phyloP scores from a whole-genome alignment of 1,140 invertebrate species.

The Nilaparvata lugens region DNA sequence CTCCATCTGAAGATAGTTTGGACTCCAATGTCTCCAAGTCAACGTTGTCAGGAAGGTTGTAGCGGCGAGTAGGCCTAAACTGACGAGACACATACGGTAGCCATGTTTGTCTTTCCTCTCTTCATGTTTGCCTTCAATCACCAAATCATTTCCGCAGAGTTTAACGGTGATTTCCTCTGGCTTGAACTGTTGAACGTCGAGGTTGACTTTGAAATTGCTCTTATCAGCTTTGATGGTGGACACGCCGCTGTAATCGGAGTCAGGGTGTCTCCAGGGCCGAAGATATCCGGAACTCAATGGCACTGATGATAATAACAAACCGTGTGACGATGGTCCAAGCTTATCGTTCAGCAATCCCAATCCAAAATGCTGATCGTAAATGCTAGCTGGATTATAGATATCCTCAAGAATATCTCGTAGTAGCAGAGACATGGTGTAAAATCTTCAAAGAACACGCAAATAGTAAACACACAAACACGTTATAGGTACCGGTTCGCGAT shows the following conservation, averaged over 20 bases:
- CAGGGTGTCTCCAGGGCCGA: too few relatives aligned
- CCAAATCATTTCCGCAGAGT: constrained; percentile 47
- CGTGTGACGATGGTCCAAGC: too few relatives aligned
- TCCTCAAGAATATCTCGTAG: too few relatives aligned
- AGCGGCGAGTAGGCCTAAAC: constrained; percentile 46
- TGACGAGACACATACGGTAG: constrained; percentile 43
- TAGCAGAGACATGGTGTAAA: too few relatives aligned
- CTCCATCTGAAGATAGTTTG: constrained; percentile 48
- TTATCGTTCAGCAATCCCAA: too few relatives aligned
- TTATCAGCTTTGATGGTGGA: constrained; percentile 18
- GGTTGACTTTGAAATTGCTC: constrained; percentile 37
- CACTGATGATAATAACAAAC: too few relatives aligned
- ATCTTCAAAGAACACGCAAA: too few relatives aligned
- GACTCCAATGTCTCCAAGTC: constrained; percentile 41
- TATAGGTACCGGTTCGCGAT: too few relatives aligned
- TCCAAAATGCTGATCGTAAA: too few relatives aligned
- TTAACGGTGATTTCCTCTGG: constrained; percentile 72
- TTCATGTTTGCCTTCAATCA: constrained; percentile 60
- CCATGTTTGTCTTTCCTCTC: constrained; percentile 54
- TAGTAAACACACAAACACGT: too few relatives aligned
- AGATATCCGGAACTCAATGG: too few relatives aligned
- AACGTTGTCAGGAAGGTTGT: constrained; percentile 49
- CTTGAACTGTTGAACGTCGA: constrained; percentile 68
- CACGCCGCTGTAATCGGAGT: constrained; percentile 15
- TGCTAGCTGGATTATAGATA: too few relatives aligned